Evolutionary conservation across 2,888 invertebrate species (phyloP), one percentile per base, ranked within the genome.

Genomic region (Tetramorium bicarinatum): DNA sequence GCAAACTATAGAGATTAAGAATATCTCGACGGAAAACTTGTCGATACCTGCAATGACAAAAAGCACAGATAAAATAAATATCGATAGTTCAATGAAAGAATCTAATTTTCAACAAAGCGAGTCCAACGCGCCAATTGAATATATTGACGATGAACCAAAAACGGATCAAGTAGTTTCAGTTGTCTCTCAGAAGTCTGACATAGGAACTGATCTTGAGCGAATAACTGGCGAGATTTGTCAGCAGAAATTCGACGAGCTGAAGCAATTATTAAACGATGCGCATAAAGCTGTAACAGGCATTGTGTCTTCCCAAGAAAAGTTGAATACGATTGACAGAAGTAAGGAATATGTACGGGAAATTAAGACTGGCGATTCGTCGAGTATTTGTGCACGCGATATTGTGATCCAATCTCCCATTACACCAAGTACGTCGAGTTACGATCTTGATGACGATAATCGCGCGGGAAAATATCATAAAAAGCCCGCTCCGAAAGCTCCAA

Each of bases 381-480:
- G 7, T 0, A 18, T 0, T 15, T 38, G 9, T 1, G n/a, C n/a
- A 18, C 25, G 13, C 25, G 18, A 76, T 25, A 21, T 9, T 29
- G 21, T 2, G 2, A 13, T 13, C 15, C 47, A 72, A 8, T 47
- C 47, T 72, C 3, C 38, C 18, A 7, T 85, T n/a, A 79, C 67
- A 0, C 38, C 82, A 3, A 81, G 74, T 34, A 52, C 91, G 15
- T 92, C 92, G 8, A 89, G 90, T 44, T 92, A 89, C 21, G 92
- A 89, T 82, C 93, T 93, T 4, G 94, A 93, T 21, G 85, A 85
- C 38, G 89, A 91, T 9, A 87, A 82, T 67, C 93, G 96, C 54
- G 95, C 95, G 0, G 96, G 96, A 11, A 95, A 94, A 89, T 96
- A 96, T 87, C 93, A 95, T 82, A 96, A 96, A 91, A 95, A 94